phyloP scores from a whole-genome alignment of 1,140 invertebrate species.

The Zaprionus kolodkinae region DNA sequence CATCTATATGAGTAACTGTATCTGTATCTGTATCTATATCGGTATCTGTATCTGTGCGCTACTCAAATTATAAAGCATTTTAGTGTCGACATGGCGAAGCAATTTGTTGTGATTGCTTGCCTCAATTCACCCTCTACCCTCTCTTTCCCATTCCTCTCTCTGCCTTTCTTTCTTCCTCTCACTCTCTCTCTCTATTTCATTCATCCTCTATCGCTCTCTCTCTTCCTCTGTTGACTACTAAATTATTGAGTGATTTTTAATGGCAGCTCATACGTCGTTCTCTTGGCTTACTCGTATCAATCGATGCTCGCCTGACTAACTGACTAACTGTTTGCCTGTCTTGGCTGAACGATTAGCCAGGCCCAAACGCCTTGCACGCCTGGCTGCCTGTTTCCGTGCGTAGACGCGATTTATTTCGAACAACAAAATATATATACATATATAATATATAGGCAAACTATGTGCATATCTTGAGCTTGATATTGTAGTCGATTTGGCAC shows the following conservation, averaged over 20 bases:
- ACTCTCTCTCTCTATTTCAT: not conserved
- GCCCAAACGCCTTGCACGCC: constrained; percentile 18
- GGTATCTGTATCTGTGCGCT: constrained; percentile 21
- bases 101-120: constrained; percentile 42
- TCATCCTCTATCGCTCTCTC: not conserved
- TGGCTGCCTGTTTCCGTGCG: constrained; percentile 46
- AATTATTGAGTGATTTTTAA: constrained; percentile 71
- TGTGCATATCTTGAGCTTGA: constrained; percentile 35
- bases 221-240: constrained; percentile 29
- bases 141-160: not conserved
- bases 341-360: constrained; percentile 24
- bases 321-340: constrained; percentile 25
- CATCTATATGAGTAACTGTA: constrained; percentile 4
- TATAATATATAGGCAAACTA: no score
- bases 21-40: constrained; percentile 11
- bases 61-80: constrained; percentile 58
- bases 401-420: constrained; percentile 41
- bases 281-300: constrained; percentile 56
- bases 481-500: constrained; percentile 27
- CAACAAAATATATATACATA: constrained; percentile 24
- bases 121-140: not conserved
- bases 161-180: not conserved
- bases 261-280: constrained; percentile 42
- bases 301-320: constrained; percentile 49
- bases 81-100: constrained; percentile 25